Evolutionary conservation across 2,113 vertebrate genomes (phyloP), one percentile per base, ranked within the genome.

Genomic region (Hucho hucho): DNA sequence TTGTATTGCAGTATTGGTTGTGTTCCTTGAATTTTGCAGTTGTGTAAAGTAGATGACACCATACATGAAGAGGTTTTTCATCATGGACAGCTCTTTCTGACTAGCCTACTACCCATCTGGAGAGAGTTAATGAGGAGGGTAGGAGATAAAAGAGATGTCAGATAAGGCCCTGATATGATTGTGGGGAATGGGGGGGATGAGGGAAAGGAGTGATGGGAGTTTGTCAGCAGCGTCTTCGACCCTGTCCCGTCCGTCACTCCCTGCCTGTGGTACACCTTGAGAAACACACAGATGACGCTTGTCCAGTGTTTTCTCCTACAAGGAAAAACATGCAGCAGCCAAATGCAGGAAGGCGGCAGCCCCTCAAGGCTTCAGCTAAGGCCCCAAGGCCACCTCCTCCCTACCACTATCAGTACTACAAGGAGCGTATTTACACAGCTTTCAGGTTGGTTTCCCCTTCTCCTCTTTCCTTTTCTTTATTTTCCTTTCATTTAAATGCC

Each of bases 361-460:
- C 76, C 76, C 85, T 89, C 89, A 90, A 90, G 87, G 88, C 85
- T 90, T 66, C 75, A 81, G 49, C 85, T 87, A 24, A 20, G 61
- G 22, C 61, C 76, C 87, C 84, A 86, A 86, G 87, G 87, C 86
- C 61, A 64, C 16, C 49, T 4, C 49, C 3, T 18, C 49, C 49
- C 49, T 18, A 18, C 4, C 49, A 18, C 49, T 53, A 53, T 53
- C 49, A 18, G 14, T 53, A 53, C 47, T 49, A 4, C 2, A 13
- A 49, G 47, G 47, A 49, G 3, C 14, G 61, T 92, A 86, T 92
- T 92, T 91, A 87, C 87, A 90, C 90, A 91, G 90, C 89, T 90
- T 92, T 90, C 82, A 83, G 85, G 85, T 81, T 84, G 6, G 61
- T 80, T 90, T 91, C 87, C 89, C 58, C 63, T 87, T 90, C 85